Conservation (phyloP, 2,797 vertebrate genomes). For the Sebastes iracundus region DNA sequence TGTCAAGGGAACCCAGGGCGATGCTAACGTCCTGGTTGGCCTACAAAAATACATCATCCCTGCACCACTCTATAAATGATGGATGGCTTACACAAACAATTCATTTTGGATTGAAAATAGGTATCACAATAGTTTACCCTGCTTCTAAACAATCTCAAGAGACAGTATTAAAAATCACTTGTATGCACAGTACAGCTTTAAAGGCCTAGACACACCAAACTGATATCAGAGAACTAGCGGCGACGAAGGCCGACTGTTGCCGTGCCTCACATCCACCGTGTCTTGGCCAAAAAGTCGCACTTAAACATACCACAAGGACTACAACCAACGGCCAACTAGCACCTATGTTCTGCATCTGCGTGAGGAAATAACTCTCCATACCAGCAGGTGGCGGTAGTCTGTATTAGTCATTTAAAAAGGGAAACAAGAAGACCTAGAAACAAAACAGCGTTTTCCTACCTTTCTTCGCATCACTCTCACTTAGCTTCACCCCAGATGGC, state of each 20-base stretch:
- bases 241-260: accelerated
- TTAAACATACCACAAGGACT: neutral
- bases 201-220: neutral
- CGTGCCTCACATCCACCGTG: neutral
- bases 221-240: neutral
- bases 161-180: neutral
- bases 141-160: neutral
- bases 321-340: neutral
- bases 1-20: too few relatives aligned
- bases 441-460: neutral
- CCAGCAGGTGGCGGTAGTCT: neutral
- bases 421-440: neutral
- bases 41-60: too few relatives aligned
- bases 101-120: neutral
- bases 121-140: neutral
- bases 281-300: neutral
- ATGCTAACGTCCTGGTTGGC: too few relatives aligned
- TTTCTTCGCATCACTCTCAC: neutral
- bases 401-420: neutral
- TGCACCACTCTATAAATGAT: neutral
- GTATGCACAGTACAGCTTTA: neutral
- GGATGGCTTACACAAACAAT: neutral
- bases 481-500: neutral
- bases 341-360: neutral
- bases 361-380: neutral